These are phyloP conservation scores for Anadara kagoshimensis DNA, from an alignment of 1,140 invertebrate genomes.

Conservation along the genomic window DNA sequence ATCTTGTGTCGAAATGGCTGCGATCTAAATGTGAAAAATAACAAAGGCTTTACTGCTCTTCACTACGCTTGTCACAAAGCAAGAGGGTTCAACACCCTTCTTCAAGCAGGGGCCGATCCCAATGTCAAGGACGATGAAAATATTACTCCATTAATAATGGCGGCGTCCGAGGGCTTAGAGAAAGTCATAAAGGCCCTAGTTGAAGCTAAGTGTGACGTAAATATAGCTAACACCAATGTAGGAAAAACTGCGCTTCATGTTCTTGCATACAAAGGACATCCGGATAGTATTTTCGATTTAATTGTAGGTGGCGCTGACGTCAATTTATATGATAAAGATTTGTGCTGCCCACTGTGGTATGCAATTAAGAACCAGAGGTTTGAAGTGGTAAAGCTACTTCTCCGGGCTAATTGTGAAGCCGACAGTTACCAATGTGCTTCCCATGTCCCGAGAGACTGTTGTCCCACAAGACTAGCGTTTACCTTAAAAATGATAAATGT, in stretches of 20 bases:
- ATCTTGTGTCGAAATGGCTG: slow-evolving; percentile 47
- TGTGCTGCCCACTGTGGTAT: slow-evolving; percentile 59
- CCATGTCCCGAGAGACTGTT: slow-evolving; percentile 33
- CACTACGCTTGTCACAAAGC: slow-evolving; percentile 63
- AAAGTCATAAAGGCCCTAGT: slow-evolving; percentile 53
- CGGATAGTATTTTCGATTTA: slow-evolving; percentile 55
- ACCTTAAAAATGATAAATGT: slow-evolving; percentile 34
- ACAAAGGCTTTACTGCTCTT: slow-evolving; percentile 60
- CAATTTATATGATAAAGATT: slow-evolving; percentile 50
- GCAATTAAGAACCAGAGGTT: slow-evolving; percentile 56
- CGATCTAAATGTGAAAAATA: slow-evolving; percentile 53
- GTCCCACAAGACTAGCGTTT: slow-evolving; percentile 51
- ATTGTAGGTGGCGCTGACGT: slow-evolving; percentile 56
- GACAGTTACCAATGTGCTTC: slow-evolving; percentile 53
- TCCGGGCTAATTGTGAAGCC: slow-evolving; percentile 57
- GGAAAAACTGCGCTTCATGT: slow-evolving; percentile 62
- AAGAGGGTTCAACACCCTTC: slow-evolving; percentile 52
- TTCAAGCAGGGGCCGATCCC: slow-evolving; percentile 59
- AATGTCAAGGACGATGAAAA: slow-evolving; percentile 60
- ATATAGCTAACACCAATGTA: slow-evolving; percentile 48
- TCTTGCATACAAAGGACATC: slow-evolving; percentile 66
- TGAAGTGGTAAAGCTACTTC: slow-evolving; percentile 56
- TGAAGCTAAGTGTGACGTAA: slow-evolving; percentile 56
- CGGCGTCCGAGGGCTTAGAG: slow-evolving; percentile 67
- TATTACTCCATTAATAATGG: slow-evolving; percentile 63